phyloP scores from a whole-genome alignment of 2,888 invertebrate genomes.

The Metacarcinus magister region DNA sequence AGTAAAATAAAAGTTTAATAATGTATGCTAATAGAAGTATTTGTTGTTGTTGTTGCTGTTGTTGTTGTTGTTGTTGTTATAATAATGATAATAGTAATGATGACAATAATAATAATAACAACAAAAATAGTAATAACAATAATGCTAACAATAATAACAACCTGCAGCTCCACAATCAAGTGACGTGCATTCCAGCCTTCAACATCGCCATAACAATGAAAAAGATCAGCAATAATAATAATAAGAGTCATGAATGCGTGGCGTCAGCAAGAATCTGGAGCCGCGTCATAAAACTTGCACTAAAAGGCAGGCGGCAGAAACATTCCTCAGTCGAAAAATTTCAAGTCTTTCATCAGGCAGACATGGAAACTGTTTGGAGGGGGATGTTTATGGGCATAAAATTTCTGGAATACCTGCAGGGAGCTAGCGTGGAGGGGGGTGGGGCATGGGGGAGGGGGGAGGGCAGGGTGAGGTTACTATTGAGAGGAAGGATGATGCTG shows the following conservation, averaged over 20 bases:
- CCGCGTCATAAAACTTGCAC: neutral
- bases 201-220: neutral
- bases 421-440: neutral
- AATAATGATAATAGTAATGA: too few species aligned
- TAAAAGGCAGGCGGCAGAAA: constrained; percentile 19
- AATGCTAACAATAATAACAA: too few species aligned
- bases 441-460: neutral
- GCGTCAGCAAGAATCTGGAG: constrained; percentile 28
- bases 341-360: constrained; percentile 49
- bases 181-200: too few species aligned
- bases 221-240: neutral
- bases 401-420: constrained; percentile 42
- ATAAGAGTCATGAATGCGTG: neutral
- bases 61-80: neutral
- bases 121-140: too few species aligned
- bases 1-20: neutral
- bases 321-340: constrained; percentile 47
- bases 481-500: neutral
- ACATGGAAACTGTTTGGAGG: constrained; percentile 45
- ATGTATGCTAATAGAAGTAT: neutral
- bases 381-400: constrained; percentile 42
- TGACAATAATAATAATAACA: too few species aligned
- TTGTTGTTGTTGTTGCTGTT: neutral
- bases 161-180: too few species aligned
- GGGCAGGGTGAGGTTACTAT: neutral